Conservation (phyloP, 2,113 vertebrate species). For the Brachionichthys hirsutus region DNA sequence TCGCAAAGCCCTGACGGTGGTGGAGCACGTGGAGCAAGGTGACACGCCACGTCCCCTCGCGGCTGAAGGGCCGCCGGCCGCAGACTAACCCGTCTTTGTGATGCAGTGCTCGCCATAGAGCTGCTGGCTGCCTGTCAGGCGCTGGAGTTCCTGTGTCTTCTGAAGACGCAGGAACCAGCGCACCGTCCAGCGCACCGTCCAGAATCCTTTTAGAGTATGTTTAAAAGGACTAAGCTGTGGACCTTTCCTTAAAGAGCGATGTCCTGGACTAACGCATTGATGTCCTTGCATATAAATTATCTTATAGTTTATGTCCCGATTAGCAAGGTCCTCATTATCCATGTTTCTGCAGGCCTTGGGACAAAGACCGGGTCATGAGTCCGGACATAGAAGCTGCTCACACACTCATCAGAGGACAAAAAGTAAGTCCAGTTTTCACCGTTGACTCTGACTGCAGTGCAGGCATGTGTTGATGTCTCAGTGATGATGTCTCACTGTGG, state of each 20-base stretch:
- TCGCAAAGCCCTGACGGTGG: constrained; percentile 5
- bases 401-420: constrained; percentile 29
- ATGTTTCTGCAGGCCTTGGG: constrained; percentile 77
- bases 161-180: too few species aligned
- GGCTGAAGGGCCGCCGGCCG: neutral
- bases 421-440: neutral
- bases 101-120: constrained; percentile 15
- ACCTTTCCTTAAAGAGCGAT: too few species aligned
- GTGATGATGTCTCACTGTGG: constrained; percentile 38
- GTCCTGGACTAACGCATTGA: too few species aligned
- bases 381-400: constrained; percentile 84
- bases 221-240: too few species aligned
- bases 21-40: constrained; percentile 16
- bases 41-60: neutral
- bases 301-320: neutral
- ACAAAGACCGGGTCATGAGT: constrained; percentile 60
- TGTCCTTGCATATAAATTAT: neutral
- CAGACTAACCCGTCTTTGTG: neutral
- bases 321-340: neutral
- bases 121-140: constrained; percentile 19
- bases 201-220: too few species aligned
- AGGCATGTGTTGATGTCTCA: constrained; percentile 28
- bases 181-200: too few species aligned
- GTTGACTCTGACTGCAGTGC: neutral
- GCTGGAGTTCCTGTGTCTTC: constrained; percentile 19